A percentile compares a stretch with the other conserved stretches of the same genome.
These are phyloP conservation scores for Crotophaga sulcirostris DNA, from an alignment of 2,113 vertebrate species.

Conservation along the genomic window DNA sequence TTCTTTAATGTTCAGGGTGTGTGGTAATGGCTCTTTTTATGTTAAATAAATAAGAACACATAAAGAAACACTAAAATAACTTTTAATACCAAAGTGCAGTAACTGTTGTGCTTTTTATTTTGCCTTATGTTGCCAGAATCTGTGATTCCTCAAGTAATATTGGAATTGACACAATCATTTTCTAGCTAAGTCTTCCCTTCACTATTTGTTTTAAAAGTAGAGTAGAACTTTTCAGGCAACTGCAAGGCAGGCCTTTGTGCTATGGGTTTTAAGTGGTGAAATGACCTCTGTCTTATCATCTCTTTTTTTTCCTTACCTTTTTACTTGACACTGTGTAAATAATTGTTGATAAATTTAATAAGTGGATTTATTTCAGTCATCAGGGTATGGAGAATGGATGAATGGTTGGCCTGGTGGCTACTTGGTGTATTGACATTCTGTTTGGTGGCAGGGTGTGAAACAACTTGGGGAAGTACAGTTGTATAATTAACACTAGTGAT, in stretches of 20 bases:
- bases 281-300: neutral
- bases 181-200: neutral
- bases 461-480: neutral
- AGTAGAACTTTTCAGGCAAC: neutral
- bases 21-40: neutral
- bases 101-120: neutral
- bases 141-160: neutral
- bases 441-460: neutral
- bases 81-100: neutral
- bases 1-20: neutral
- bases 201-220: neutral
- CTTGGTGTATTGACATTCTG: neutral
- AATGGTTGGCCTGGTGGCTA: neutral
- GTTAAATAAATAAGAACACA: neutral
- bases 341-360: neutral
- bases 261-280: neutral
- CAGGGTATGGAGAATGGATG: neutral
- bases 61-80: neutral
- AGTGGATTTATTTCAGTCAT: neutral
- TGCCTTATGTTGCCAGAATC: neutral
- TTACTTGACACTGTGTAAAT: neutral
- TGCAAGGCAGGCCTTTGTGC: neutral
- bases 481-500: neutral
- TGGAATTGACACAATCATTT: neutral
- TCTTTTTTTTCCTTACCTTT: neutral